Conservation (phyloP, 2,797 vertebrate genomes). For the Furcifer pardalis region DNA sequence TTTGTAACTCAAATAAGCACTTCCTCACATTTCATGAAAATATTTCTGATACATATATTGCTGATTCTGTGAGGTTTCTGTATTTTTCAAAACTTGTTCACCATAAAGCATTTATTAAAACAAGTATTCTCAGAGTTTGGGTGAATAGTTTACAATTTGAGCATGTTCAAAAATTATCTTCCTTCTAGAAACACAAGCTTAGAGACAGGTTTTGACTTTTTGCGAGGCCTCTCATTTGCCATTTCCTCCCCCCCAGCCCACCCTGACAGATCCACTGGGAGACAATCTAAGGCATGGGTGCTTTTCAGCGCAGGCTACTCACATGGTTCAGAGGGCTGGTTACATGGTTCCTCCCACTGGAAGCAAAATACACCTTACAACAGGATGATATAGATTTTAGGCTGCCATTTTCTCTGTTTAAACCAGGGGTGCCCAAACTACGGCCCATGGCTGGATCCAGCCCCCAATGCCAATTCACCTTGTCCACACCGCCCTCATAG, state of each 20-base stretch:
- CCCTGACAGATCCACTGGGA: background rate
- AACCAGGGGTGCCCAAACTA: too few species aligned
- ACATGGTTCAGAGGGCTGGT: too few species aligned
- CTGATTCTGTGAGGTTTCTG: background rate
- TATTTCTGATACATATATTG: background rate
- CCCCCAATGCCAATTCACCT: too few species aligned
- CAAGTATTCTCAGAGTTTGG: background rate
- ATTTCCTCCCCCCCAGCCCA: background rate
- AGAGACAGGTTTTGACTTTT: background rate
- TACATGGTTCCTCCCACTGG: too few species aligned
- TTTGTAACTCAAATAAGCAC: background rate
- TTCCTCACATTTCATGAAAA: too few species aligned
- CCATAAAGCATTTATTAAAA: background rate
- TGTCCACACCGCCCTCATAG: too few species aligned
- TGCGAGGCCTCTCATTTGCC: background rate
- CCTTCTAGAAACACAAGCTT: background rate
- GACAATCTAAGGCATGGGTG: too few species aligned
- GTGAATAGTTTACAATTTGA: background rate
- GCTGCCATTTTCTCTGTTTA: too few species aligned
- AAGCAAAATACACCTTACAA: too few species aligned
- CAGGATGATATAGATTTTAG: too few species aligned
- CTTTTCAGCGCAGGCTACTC: too few species aligned
- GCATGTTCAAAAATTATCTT: background rate
- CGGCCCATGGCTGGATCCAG: too few species aligned
- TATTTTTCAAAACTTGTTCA: background rate